Evolutionary conservation across 2,113 vertebrate species (phyloP), one percentile per base, ranked within the genome.

Genomic region (Orcinus orca): DNA sequence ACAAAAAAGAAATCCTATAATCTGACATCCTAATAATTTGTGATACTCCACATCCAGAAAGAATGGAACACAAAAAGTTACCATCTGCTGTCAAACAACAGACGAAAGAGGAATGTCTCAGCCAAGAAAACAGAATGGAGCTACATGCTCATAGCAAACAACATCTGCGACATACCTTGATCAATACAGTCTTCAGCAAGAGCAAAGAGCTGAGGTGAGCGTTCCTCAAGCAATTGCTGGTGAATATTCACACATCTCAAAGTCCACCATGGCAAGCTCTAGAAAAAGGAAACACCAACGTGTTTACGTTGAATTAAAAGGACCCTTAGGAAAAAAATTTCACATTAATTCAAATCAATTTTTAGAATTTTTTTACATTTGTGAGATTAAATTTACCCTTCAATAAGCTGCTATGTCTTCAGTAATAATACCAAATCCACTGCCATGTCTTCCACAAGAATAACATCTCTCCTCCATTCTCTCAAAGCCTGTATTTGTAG

Each of bases 201-300:
- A 92, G 71, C 58, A 74, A 99, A 98, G 2, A 99, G 99, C 96
- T 99, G 98, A 29, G 98, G 98, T 14, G 99, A 99, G 87, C 99
- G 99, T 60, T 99, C 99, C 96, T 99, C 99, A 84, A 99, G 97
- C 95, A 99, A 92, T 55, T 99, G 99, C 98, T 99, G 99, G 96
- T 99, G 99, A 95, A 99, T 98, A 93, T 97, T 98, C 89, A 99
- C 96, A 95, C 98, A 99, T 84, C 99, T 99, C 79, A 99, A 97
- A 1, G 99, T 99, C 99, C 99, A 99, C 99, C 99, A 99, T 5
- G 99, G 98, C 89, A 99, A 98, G 0, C 99, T 98, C 99, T 99
- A 84, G 65, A 98, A 98, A 58, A 47, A 41, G 44, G 92, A 97
- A 93, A 76, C 0, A 6, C 2, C 68, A n/a, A 55, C 0, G 0